These are phyloP conservation scores for Sigmodon hispidus DNA, from an alignment of 2,113 vertebrate genomes.

Conservation along the genomic window DNA sequence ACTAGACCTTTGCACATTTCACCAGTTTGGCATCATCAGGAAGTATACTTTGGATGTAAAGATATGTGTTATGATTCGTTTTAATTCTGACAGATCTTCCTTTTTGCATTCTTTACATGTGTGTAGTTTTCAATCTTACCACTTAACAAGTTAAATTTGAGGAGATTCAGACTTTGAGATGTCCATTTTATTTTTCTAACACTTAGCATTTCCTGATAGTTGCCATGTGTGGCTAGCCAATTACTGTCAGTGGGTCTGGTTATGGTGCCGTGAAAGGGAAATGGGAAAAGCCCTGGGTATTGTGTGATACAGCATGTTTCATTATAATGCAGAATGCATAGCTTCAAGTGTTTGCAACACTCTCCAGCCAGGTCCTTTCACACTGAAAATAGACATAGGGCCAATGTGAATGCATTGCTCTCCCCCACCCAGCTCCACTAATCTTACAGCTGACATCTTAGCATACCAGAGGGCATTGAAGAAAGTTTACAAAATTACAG, in stretches of 20 bases:
- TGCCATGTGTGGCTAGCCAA: constrained; percentile 63
- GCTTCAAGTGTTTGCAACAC: constrained; percentile 84
- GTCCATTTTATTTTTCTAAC: constrained; percentile 24
- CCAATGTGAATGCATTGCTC: constrained; percentile 80
- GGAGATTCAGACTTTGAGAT: constrained; percentile 34
- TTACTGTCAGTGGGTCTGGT: constrained; percentile 73
- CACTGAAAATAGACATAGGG: constrained; percentile 84
- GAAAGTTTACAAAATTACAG: constrained; percentile 84
- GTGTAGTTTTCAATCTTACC: constrained; percentile 41
- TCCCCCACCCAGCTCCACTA: constrained; percentile 75
- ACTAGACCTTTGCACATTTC: background rate
- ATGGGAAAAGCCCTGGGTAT: constrained; percentile 64
- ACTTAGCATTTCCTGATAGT: constrained; percentile 47
- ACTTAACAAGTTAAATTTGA: constrained; percentile 56
- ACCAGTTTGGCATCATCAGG: background rate
- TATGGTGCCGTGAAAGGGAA: constrained; percentile 77
- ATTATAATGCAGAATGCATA: constrained; percentile 85
- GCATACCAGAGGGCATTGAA: constrained; percentile 80
- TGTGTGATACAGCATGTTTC: constrained; percentile 79
- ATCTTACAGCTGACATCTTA: constrained; percentile 84
- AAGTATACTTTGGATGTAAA: background rate
- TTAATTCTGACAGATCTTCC: constrained; percentile 12
- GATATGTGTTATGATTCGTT: background rate
- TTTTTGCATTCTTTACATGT: constrained; percentile 18
- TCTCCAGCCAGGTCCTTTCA: constrained; percentile 83